These are phyloP conservation scores for Diploscapter pachys DNA, from an alignment of 1,140 invertebrate species.

Conservation along the genomic window DNA sequence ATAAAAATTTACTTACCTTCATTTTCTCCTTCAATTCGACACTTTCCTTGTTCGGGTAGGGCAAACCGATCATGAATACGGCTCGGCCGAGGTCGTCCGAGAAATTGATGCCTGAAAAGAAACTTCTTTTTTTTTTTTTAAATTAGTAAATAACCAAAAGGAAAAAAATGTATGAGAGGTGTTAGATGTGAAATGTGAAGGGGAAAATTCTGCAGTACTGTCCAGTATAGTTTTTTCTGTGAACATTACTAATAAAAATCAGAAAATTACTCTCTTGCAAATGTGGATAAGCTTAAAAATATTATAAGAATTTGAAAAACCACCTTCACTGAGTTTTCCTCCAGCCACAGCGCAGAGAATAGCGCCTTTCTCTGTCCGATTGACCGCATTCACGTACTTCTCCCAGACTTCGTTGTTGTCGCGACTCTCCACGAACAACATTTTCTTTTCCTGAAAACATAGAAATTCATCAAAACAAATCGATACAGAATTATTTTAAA, in stretches of 20 bases:
- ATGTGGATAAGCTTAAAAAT: too few relatives aligned
- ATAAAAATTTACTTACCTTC: slow-evolving; percentile 57
- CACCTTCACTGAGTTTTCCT: slow-evolving; percentile 85
- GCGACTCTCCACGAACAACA: slow-evolving; percentile 78
- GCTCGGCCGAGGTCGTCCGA: slow-evolving; percentile 88
- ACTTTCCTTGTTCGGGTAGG: slow-evolving; percentile 85
- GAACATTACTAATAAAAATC: too few relatives aligned
- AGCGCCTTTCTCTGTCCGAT: slow-evolving; percentile 52
- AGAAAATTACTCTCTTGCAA: too few relatives aligned
- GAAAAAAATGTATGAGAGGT: too few relatives aligned
- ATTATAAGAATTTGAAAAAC: too few relatives aligned
- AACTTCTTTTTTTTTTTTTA: too few relatives aligned
- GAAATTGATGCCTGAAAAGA: slow-evolving; percentile 72
- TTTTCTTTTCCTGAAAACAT: slow-evolving; percentile 50
- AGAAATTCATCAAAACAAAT: background rate
- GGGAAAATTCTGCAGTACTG: too few relatives aligned
- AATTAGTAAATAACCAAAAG: too few relatives aligned
- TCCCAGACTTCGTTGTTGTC: slow-evolving; percentile 67
- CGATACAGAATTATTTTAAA: slow-evolving; percentile 44
- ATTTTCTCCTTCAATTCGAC: slow-evolving; percentile 89
- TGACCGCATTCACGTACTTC: slow-evolving; percentile 65
- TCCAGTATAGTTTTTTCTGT: too few relatives aligned
- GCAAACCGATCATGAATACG: slow-evolving; percentile 87
- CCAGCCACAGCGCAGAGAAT: slow-evolving; percentile 63
- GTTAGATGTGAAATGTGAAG: too few relatives aligned